A percentile compares a stretch with the other conserved stretches of the same genome.
Conservation (phyloP, 2,888 invertebrate species). For the Hyalella azteca region DNA sequence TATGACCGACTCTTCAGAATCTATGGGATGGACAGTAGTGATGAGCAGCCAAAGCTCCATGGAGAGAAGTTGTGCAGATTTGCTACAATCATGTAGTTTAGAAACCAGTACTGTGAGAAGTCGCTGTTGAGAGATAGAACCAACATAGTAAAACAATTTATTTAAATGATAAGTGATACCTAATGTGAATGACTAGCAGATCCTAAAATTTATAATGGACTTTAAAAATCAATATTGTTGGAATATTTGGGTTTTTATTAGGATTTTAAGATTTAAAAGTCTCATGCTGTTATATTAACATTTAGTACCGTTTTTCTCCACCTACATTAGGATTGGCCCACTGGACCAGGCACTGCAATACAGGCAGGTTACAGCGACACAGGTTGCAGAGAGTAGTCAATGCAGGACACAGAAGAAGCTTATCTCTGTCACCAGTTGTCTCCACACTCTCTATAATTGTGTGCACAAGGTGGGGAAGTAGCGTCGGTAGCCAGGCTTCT, state of each 20-base stretch:
- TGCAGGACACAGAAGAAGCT: constrained; percentile 38
- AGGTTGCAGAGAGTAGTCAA: constrained; percentile 44
- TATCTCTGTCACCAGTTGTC: constrained; percentile 17
- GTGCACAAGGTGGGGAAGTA: constrained; percentile 40
- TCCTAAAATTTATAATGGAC: no score
- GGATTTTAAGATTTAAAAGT: no score
- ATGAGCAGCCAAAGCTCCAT: constrained; percentile 1
- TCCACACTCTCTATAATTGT: constrained; percentile 8
- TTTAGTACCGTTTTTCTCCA: no score
- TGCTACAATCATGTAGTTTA: not conserved
- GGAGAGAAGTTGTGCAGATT: not conserved
- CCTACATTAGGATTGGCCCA: constrained; percentile 9
- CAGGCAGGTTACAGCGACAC: constrained; percentile 41
- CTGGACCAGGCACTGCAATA: constrained; percentile 37
- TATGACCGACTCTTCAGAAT: not conserved
- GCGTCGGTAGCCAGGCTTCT: constrained; percentile 45
- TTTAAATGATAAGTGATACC: no score
- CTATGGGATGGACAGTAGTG: not conserved
- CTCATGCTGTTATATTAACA: no score
- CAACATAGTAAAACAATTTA: not conserved
- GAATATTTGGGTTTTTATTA: no score
- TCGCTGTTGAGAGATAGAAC: not conserved
- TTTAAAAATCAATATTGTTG: no score
- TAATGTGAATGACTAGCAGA: no score
- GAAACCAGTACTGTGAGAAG: not conserved